A percentile compares a stretch with the other conserved stretches of the same genome.
Conservation (phyloP, 2,888 invertebrate genomes). For the Platycheirus rosarum region DNA sequence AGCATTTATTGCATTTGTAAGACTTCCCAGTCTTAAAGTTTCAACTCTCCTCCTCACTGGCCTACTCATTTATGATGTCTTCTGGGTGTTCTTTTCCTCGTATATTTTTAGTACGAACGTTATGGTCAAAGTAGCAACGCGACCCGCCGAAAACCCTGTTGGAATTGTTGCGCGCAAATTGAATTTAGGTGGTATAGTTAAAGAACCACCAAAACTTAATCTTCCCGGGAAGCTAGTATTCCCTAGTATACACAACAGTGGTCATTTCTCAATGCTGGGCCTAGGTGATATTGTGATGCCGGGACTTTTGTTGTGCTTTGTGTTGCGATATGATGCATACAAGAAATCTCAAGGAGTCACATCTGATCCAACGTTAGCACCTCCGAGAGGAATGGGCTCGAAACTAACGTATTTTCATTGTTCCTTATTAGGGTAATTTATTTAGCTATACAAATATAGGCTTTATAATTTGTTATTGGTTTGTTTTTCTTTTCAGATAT, state of each 20-base stretch:
- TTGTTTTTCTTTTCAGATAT: conserved; percentile 84
- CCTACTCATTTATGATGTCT: conserved; percentile 96
- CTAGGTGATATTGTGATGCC: conserved; percentile 97
- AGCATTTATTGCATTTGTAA: conserved; percentile 98
- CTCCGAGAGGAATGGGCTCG: conserved; percentile 85
- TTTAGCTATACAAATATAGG: conserved; percentile 84
- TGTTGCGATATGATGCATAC: conserved; percentile 97
- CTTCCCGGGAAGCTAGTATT: conserved; percentile 98
- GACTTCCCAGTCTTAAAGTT: conserved; percentile 97
- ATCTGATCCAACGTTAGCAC: conserved; percentile 85
- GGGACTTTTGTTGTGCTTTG: conserved; percentile 96
- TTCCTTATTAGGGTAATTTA: conserved; percentile 91
- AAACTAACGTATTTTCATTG: conserved; percentile 98
- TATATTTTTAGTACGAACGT: conserved; percentile 99
- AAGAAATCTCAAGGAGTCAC: conserved; percentile 89
- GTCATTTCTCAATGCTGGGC: conserved; percentile 98
- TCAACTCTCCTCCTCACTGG: conserved; percentile 97
- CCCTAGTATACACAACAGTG: conserved; percentile 97
- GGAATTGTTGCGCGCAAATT: conserved; percentile 96
- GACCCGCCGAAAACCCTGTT: conserved; percentile 96
- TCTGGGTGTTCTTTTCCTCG: conserved; percentile 99
- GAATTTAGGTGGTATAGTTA: conserved; percentile 94
- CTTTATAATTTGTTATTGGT: no score
- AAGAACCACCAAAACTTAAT: conserved; percentile 97
- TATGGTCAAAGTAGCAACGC: conserved; percentile 96